A percentile compares a stretch with the other conserved stretches of the same genome.
Evolutionary conservation across 30 jellyfish, hydroid and myxozoan species (phyloP).

Genomic region (Rhopilema esculentum): DNA sequence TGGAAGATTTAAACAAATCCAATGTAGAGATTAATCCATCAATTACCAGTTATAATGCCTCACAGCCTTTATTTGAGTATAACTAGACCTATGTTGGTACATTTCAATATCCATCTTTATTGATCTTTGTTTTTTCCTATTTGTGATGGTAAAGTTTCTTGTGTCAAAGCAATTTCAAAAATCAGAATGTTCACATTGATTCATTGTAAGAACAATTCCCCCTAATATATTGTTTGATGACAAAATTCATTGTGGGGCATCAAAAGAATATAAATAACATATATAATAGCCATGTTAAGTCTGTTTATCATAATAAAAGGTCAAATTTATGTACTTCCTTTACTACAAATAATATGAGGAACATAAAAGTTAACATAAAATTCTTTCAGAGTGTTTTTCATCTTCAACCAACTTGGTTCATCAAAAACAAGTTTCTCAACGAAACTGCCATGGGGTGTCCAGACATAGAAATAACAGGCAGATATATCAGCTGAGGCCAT

Average conservation of each 20-base stretch:
- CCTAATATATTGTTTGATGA: neutral
- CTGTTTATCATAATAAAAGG: neutral
- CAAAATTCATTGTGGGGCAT: neutral
- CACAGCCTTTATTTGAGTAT: neutral
- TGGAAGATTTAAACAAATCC: neutral
- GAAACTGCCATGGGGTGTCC: slow-evolving; percentile 23
- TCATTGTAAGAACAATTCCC: neutral
- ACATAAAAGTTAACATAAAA: neutral
- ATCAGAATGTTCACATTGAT: neutral
- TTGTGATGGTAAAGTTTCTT: neutral
- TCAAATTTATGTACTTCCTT: neutral
- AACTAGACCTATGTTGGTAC: neutral
- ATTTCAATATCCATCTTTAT: neutral
- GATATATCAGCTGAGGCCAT: slow-evolving; percentile 16
- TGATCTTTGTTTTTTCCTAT: neutral
- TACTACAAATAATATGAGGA: neutral
- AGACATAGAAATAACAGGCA: neutral
- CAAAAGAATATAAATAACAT: neutral
- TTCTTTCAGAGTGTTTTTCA: neutral
- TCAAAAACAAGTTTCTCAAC: slow-evolving; percentile 9
- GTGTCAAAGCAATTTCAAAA: neutral
- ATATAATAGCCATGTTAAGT: neutral
- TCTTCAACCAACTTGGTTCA: neutral
- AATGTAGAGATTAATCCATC: neutral
- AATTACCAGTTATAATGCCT: neutral